phyloP scores from a whole-genome alignment of 1,140 invertebrate genomes.

The Lepidostoma basale region DNA sequence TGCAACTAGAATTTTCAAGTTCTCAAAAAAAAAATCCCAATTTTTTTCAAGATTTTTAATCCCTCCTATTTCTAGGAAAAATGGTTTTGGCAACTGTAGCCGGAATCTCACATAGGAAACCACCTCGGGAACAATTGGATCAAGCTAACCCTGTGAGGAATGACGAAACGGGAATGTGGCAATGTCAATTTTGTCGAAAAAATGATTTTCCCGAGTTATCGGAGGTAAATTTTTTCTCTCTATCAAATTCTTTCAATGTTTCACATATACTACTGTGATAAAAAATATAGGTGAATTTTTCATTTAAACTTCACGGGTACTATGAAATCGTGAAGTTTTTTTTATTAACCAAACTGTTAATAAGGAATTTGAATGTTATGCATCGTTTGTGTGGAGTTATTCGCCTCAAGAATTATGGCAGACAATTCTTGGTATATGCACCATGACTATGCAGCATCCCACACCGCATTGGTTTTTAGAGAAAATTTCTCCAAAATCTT shows the following conservation, averaged over 20 bases:
- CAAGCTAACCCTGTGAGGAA: conserved; percentile 94
- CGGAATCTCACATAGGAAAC: conserved; percentile 84
- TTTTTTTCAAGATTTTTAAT: neutral
- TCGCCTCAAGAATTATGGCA: too few species aligned
- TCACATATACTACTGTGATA: conserved; percentile 49
- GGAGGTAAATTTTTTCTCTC: too few species aligned
- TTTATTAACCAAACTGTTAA: too few species aligned
- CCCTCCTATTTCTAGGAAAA: conserved; percentile 57
- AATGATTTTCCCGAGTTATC: conserved; percentile 94
- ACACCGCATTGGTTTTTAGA: too few species aligned
- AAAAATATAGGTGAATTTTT: neutral
- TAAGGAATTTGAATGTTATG: too few species aligned
- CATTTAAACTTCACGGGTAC: too few species aligned
- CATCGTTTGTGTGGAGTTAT: too few species aligned
- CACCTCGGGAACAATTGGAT: conserved; percentile 91
- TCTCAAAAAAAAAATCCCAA: neutral
- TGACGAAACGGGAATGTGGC: conserved; percentile 93
- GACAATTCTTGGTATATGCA: too few species aligned
- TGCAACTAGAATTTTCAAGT: neutral
- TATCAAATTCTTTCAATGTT: too few species aligned
- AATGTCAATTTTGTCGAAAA: conserved; percentile 96
- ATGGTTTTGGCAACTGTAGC: conserved; percentile 78
- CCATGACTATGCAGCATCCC: too few species aligned
- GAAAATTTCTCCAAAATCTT: too few species aligned
- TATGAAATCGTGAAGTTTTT: too few species aligned